Base-by-base conservation (phyloP, 2,888 invertebrate species). In the Hydroisotoma schaefferi region DNA sequence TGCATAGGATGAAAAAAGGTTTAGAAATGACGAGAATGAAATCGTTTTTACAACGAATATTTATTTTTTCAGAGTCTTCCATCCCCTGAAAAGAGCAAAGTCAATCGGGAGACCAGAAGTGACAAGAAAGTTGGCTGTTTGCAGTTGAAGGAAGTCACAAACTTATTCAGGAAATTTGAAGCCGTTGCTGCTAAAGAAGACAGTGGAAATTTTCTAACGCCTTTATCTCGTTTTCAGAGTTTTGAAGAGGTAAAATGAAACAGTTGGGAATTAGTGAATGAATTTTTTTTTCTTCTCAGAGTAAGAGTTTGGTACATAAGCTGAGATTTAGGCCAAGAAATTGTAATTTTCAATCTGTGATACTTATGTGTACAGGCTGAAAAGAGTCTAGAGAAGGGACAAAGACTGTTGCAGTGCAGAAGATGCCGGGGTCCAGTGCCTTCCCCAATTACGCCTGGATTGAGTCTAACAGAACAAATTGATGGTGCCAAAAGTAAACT, bases 361-460 rank as follows among this genome's bases (percentile, higher is more conserved):
- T 40, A 18, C 20, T 15, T 40, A 18, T 28, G 25, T 52, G 33
- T 22, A 6, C n/a, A 69, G 68, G 65, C 62, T 8, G 64, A 63
- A 27, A 59, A 56, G 44, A 67, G 56, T 18, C 60, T 76, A 26
- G 68, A 72, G 55, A 58, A 65, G 48, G 73, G 73, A 26, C 72
- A 74, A 46, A 67, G 61, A 49, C 58, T 75, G 28, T 60, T 73
- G 43, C 67, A 57, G 18, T 76, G 76, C 59, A 73, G 74, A 5
- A 66, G 65, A 33, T 76, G 75, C 59, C 59, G 53, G 2, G 66
- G 69, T 43, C 69, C 70, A 23, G 72, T 73, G n/a, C 71, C 74
- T 12, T 72, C 74, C 18, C 72, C 73, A 18, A 51, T 62, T 15
- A 33, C 40, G 38, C 43, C 56, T 37, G 47, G 1, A 3, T 27